Percentiles rank a stretch among this genome's conserved stretches.
Conservation (phyloP, 2,113 vertebrate species). For the Uropsilus gracilis region DNA sequence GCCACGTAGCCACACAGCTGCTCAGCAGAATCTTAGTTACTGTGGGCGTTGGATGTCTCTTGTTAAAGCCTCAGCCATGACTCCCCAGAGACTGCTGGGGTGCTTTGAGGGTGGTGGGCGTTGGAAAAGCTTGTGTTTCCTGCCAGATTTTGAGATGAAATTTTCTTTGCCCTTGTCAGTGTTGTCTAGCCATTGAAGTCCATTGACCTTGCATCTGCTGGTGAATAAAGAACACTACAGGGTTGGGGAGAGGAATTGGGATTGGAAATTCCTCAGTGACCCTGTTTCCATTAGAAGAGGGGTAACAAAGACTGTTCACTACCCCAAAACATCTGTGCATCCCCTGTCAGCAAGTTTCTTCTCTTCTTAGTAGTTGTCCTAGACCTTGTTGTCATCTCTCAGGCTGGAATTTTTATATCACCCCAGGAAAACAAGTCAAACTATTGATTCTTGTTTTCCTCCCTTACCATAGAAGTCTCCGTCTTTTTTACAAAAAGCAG, state of each 20-base stretch:
- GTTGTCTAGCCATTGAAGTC: slow-evolving; percentile 6
- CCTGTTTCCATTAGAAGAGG: background rate
- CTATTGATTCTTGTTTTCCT: slow-evolving; percentile 29
- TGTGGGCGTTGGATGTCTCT: background rate
- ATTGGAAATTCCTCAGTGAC: background rate
- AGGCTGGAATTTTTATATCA: background rate
- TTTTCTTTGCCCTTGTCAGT: slow-evolving; percentile 15
- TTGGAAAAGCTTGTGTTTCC: background rate
- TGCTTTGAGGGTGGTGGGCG: background rate
- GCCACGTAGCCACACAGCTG: background rate
- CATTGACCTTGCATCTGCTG: background rate
- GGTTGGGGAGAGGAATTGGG: background rate
- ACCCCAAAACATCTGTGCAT: background rate
- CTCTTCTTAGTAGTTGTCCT: background rate
- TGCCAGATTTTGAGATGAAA: background rate
- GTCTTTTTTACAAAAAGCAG: background rate
- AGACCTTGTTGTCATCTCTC: background rate
- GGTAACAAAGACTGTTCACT: slow-evolving; percentile 24
- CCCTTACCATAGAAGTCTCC: background rate
- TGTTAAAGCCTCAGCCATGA: background rate
- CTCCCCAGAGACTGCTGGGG: background rate
- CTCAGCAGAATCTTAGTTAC: background rate
- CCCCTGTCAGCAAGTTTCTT: background rate
- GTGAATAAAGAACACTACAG: background rate
- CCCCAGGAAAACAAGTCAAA: background rate